Evolutionary conservation across 2,888 invertebrate genomes (phyloP), one percentile per base, ranked within the genome.

Genomic region (Bellardia bayeri): DNA sequence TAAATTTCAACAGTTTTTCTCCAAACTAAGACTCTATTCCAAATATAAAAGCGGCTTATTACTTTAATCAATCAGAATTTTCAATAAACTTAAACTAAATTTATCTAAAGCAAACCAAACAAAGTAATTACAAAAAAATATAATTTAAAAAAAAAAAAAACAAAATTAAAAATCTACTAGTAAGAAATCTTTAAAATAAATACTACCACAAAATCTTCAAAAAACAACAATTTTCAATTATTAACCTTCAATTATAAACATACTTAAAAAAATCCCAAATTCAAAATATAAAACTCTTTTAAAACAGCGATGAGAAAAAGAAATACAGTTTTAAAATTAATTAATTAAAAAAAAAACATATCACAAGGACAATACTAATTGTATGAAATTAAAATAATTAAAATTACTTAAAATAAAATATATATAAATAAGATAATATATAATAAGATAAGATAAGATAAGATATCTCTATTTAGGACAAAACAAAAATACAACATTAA

Each of bases 281-380:
- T 42, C 23, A 13, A 91, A 91, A 89, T 91, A 91, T 91, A 91
- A 92, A 91, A 61, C 16, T 37, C 6, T 66, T 37, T 23, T 6
- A 42, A 54, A 63, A 33, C 58, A 72, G 66, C 51, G 14, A 76
- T 16, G 7, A 45, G 42, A 66, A 76, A 78, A n/a, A 54, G 42
- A 64, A 76, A 76, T 54, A 63, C 33, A 64, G 49, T 45, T 56
- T 42, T 23, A 80, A 75, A 56, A 71, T 63, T 23, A 78, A 54
- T 74, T 72, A 72, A 69, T n/a, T n/a, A 54, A 82, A 72, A 76
- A 87, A 84, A 82, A 93, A 92, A 93, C 93, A 93, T 93, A 93
- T 93, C 93, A 93, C 92, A 92, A 92, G 91, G 93, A 93, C 93
- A 93, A 93, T 93, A 93, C 92, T 93, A 92, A 92, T 82, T 87